Base-by-base conservation (phyloP, 2,888 invertebrate species). In the Cistogaster globosa region DNA sequence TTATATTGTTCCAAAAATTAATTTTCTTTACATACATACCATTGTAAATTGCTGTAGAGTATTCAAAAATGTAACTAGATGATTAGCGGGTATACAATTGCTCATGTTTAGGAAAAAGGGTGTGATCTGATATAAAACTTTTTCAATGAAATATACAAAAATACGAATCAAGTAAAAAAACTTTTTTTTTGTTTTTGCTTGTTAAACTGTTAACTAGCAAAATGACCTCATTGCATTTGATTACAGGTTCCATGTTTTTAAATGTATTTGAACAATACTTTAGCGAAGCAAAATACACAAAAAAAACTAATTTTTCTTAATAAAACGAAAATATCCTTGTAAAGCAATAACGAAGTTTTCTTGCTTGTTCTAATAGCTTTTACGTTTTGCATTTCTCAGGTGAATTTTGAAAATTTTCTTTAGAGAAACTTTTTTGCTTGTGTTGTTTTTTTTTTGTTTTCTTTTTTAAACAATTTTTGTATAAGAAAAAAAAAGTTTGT, bases 201-300 rank as follows among this genome's bases (percentile, higher is more conserved):
- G 48, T 72, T 58, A 69, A 84, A 84, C 51, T 77, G 77, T 84
- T 81, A 84, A 84, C 77, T 68, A 81, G 76, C 77, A 81, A 81
- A 81, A 81, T 84, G 81, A 84, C 84, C 84, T 78, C 84, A 78
- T 74, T 84, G 81, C 77, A 74, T 81, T 84, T 81, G 77, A 84
- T 84, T 84, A 81, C 77, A 36, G 76, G 76, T 83, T 77, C 57
- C 22, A 60, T 71, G 58, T 53, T 74, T 63, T 53, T 18, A 16
- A 58, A 20, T 67, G 57, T 57, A 53, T 69, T 67, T 38, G 8
- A 72, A 22, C 42, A 53, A 82, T 76, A 60, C 67, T 53, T 57
- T 48, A 12, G 9, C 12, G 8, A 63, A 67, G 38, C 6, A 32
- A 32, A 32, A 32, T 32, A 32, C 32, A 2, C 32, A 32, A 32